These are phyloP conservation scores for Riparia riparia DNA, from an alignment of 2,113 vertebrate genomes.

Conservation along the genomic window DNA sequence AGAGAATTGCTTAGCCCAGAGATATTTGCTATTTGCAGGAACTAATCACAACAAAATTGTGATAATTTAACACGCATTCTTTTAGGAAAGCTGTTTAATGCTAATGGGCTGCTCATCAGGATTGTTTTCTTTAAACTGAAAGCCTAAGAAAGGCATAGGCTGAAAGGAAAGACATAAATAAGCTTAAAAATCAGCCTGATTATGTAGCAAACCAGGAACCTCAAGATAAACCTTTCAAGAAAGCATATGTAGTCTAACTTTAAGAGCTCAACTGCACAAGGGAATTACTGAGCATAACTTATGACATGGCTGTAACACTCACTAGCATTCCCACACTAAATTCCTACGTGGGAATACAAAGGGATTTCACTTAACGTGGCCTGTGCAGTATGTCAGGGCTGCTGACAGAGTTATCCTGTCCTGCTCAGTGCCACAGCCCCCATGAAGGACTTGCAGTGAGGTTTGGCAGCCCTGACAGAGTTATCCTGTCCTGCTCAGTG, in stretches of 20 bases:
- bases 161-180: conserved; percentile 1
- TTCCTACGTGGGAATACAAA: not conserved
- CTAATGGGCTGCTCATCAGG: conserved; percentile 27
- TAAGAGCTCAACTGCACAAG: not conserved
- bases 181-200: conserved; percentile 10
- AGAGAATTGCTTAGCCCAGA: conserved; percentile 28
- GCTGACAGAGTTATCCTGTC: not conserved
- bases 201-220: not conserved
- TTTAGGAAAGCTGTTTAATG: conserved; percentile 19
- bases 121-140: conserved; percentile 36
- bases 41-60: conserved; percentile 43
- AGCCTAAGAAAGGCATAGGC: not conserved
- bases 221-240: not conserved
- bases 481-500: not conserved
- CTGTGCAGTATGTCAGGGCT: not conserved
- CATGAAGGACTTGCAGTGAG: not conserved
- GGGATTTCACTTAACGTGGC: not conserved
- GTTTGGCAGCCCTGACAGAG: too few relatives aligned
- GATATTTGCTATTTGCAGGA: conserved; percentile 5
- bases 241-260: not conserved
- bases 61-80: conserved; percentile 34
- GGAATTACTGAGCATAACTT: not conserved
- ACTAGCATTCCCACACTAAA: not conserved
- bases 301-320: too few relatives aligned
- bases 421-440: not conserved